Conservation (phyloP, 1,140 invertebrate species). For the Planococcus citri region DNA sequence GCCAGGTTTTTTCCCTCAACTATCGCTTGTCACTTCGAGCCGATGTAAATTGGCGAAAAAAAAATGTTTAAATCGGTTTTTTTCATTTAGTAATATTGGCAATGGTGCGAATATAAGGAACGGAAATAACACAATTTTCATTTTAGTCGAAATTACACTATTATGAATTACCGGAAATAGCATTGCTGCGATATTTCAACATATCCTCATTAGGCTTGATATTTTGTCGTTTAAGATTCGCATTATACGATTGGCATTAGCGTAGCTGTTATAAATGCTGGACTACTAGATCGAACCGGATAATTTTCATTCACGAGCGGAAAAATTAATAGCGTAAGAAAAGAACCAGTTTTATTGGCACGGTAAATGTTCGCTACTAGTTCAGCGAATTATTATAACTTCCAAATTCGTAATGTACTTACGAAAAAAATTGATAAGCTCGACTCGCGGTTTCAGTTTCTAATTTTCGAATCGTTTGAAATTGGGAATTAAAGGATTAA, state of each 20-base stretch:
- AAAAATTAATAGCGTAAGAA: neutral
- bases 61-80: too few species aligned
- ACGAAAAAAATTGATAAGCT: too few species aligned
- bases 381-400: neutral
- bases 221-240: constrained; percentile 14
- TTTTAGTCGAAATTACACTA: constrained; percentile 5
- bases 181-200: neutral
- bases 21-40: too few species aligned
- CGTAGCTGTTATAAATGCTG: neutral
- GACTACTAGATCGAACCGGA: constrained; percentile 13
- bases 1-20: too few species aligned
- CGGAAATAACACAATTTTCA: neutral
- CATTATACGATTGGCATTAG: neutral
- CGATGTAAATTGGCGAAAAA: too few species aligned
- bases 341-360: neutral
- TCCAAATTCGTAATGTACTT: too few species aligned
- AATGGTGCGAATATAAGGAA: neutral
- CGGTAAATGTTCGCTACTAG: neutral
- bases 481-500: too few species aligned
- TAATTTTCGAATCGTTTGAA: too few species aligned
- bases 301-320: constrained; percentile 5
- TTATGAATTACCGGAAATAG: neutral
- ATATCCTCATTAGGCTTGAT: constrained; percentile 16
- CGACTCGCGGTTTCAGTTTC: too few species aligned
- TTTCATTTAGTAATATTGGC: too few species aligned